Conservation (phyloP, 92 coral and sea anemone species). For the Blastomussa wellsi region DNA sequence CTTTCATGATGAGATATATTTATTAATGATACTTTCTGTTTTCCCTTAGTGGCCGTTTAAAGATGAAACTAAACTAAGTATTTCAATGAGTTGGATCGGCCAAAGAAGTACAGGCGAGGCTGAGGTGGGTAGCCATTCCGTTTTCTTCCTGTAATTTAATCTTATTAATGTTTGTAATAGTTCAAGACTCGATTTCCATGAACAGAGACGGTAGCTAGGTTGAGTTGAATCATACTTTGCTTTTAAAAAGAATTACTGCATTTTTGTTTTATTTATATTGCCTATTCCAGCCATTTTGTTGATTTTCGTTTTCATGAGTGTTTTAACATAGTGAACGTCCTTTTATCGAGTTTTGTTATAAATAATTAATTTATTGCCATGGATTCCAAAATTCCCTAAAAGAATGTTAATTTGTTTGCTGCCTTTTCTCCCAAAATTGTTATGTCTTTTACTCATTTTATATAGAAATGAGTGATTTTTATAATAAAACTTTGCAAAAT, state of each 20-base stretch:
- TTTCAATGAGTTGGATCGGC: conserved; percentile 78
- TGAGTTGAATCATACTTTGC: background rate
- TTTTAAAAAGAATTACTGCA: background rate
- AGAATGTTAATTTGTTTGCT: background rate
- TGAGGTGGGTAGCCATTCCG: background rate
- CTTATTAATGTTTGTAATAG: background rate
- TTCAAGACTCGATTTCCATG: background rate
- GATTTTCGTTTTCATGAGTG: background rate
- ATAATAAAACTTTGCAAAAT: background rate
- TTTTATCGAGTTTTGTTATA: background rate
- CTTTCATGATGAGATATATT: background rate
- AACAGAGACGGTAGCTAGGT: background rate
- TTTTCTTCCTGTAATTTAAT: background rate
- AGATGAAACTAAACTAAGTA: conserved; percentile 54
- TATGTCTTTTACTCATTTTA: background rate
- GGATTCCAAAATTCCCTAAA: background rate
- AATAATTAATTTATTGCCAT: conserved; percentile 9
- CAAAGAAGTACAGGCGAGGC: conserved; percentile 27
- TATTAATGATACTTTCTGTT: background rate
- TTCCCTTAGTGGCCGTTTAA: conserved; percentile 51
- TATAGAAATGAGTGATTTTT: background rate
- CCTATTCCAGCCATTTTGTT: background rate
- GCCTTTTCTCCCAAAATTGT: background rate
- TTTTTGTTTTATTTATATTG: background rate
- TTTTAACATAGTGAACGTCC: background rate